Base-by-base conservation (phyloP, 2,113 vertebrate species). In the Heterochromis multidens region DNA sequence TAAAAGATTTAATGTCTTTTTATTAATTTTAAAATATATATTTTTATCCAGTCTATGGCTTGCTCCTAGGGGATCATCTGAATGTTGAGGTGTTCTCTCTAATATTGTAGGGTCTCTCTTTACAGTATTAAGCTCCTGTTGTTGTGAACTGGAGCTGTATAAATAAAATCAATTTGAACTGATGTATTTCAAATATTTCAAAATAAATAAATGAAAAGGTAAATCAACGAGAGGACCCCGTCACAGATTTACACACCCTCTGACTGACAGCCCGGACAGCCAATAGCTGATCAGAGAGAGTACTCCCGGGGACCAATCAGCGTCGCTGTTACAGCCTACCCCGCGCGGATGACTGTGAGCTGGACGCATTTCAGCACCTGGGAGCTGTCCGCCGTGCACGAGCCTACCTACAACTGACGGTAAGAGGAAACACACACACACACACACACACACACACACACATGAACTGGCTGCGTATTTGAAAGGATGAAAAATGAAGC, bases 301-400 rank as follows among this genome's bases (percentile, higher is more conserved):
- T 6, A 1, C 2, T 17, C 21, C 7, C 17, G 0, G 12, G 9
- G 60, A 16, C 91, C 90, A 92, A 92, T 92, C 88, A 37, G 10
- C 2, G 85, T 9, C 46, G 4, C 5, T 57, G 35, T 13, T 3
- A 4, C 17, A 7, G 5, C 59, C 78, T 17, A 3, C 52, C 63
- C 40, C 80, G 5, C 33, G 33, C 74, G 29, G 37, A 81, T 76
- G 43, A 81, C 77, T 49, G 54, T 5, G 72, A 88, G 33, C 60
- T 40, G 79, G 72, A 40, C 74, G 23, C 74, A 46, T 79, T 91
- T 94, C 93, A 93, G 94, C 88, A 92, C 92, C 90, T 25, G 83
- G 85, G 92, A 95, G 88, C 94, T 94, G 93, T 93, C 91, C 92
- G 65, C 63, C 16, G 35, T 65, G 79, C 57, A 80, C 62, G 63